phyloP scores from a whole-genome alignment of 1,140 invertebrate species.

The Caenorhabditis latens region DNA sequence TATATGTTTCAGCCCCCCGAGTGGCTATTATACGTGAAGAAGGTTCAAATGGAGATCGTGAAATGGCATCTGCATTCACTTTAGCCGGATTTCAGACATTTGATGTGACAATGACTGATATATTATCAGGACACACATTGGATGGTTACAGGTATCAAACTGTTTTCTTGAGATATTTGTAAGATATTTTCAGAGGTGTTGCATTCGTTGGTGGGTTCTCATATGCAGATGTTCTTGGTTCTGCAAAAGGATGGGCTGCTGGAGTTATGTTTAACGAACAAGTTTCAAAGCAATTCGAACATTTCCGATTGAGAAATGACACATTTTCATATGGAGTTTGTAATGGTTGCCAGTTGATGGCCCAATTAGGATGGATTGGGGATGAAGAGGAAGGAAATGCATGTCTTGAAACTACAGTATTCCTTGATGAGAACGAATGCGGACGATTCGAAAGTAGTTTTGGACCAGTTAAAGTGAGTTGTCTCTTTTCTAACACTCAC shows the following conservation, averaged over 20 bases:
- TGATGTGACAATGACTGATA: conserved; percentile 92
- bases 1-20: conserved; percentile 79
- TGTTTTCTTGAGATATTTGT: not conserved
- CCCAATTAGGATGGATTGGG: conserved; percentile 82
- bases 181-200: conserved; percentile 88
- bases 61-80: conserved; percentile 94
- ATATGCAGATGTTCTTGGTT: conserved; percentile 96
- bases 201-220: conserved; percentile 97
- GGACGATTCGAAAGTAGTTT: conserved; percentile 91
- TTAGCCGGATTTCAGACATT: conserved; percentile 89
- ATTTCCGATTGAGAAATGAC: conserved; percentile 84
- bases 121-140: conserved; percentile 80
- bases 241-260: conserved; percentile 96
- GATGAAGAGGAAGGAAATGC: conserved; percentile 44
- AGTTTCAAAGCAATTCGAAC: conserved; percentile 84
- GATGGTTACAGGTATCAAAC: not conserved
- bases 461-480: conserved; percentile 83
- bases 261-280: conserved; percentile 85
- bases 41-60: conserved; percentile 94
- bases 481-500: not conserved
- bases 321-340: conserved; percentile 97
- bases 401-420: conserved; percentile 79
- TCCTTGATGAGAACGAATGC: conserved; percentile 88
- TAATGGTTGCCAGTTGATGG: conserved; percentile 97
- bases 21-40: conserved; percentile 95